Conservation (phyloP, 2,113 vertebrate species). For the Rhineura floridana region DNA sequence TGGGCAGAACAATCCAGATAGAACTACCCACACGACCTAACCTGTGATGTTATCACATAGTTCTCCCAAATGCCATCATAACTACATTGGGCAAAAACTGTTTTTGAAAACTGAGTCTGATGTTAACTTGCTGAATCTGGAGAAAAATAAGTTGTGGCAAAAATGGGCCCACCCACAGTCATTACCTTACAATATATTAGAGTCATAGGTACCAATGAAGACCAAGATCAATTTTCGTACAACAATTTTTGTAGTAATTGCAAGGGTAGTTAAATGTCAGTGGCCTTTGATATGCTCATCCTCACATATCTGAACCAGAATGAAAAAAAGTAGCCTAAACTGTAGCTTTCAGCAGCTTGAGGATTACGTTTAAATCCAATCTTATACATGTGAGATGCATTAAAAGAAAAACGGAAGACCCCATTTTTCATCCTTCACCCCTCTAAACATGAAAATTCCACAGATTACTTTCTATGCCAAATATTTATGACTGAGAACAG, state of each 20-base stretch:
- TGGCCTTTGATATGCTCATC: too few relatives aligned
- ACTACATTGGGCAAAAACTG: background rate
- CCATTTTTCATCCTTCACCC: background rate
- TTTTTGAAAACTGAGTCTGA: background rate
- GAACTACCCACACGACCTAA: background rate
- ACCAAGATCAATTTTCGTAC: background rate
- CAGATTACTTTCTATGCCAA: background rate
- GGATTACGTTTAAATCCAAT: background rate
- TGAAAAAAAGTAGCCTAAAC: background rate
- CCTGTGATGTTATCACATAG: background rate
- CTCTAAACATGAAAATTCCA: background rate
- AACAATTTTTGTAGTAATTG: background rate
- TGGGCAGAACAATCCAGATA: background rate
- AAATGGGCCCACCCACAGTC: background rate
- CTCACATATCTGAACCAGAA: background rate
- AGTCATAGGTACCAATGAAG: background rate
- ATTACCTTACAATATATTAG: background rate
- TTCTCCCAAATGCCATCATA: background rate
- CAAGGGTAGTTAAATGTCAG: too few relatives aligned
- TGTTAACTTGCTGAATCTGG: background rate
- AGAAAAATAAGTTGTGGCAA: background rate
- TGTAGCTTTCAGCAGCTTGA: background rate
- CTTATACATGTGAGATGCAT: background rate
- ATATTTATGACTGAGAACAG: background rate
- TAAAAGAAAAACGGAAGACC: background rate